Conservation (phyloP, 2,797 vertebrate species). For the Perodicticus potto region DNA sequence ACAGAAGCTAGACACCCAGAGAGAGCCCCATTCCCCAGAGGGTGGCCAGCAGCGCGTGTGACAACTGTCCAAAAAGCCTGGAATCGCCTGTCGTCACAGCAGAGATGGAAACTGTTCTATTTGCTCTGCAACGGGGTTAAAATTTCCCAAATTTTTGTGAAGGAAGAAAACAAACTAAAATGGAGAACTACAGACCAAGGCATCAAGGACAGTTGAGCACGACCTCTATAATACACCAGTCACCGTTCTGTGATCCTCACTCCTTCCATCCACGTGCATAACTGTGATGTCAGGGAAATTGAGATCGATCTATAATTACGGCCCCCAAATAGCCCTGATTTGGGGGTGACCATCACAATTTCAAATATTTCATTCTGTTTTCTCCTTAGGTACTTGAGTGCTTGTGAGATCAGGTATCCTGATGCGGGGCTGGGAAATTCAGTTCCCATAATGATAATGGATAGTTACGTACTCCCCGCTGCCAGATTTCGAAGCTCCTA, state of each 20-base stretch:
- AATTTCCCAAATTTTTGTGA: not conserved
- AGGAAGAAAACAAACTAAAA: not conserved
- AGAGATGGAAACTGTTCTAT: not conserved
- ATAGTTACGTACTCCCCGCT: fast-evolving
- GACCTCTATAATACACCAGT: not conserved
- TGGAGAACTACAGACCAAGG: not conserved
- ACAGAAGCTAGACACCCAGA: not conserved
- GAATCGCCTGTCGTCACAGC: no score
- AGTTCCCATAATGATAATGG: fast-evolving
- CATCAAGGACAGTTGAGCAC: not conserved
- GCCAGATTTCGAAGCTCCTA: not conserved
- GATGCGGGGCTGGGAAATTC: not conserved
- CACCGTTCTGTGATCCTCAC: not conserved
- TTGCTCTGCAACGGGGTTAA: not conserved
- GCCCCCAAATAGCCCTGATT: not conserved
- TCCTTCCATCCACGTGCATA: fast-evolving
- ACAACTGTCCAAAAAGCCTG: fast-evolving
- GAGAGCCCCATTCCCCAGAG: not conserved
- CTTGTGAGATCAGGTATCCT: not conserved
- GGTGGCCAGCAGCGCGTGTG: not conserved
- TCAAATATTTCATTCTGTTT: not conserved
- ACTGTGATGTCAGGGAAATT: not conserved
- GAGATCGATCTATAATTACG: not conserved
- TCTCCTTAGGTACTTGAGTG: not conserved
- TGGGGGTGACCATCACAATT: not conserved